A percentile compares a stretch with the other conserved stretches of the same genome.
These are phyloP conservation scores for Bryconaethiops microstoma DNA, from an alignment of 2,797 vertebrate genomes.

Conservation along the genomic window DNA sequence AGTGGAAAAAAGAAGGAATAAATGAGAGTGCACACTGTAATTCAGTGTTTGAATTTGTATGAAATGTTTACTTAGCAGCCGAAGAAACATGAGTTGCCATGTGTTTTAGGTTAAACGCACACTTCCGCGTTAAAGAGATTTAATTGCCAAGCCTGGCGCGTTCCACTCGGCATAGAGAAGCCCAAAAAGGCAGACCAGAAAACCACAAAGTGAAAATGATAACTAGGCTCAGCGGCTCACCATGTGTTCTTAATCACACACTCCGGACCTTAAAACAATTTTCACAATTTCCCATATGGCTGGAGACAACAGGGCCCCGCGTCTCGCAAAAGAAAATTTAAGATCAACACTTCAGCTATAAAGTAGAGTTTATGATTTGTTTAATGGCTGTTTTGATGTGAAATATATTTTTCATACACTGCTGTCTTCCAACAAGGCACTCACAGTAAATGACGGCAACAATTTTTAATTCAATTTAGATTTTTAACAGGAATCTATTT, in stretches of 20 bases:
- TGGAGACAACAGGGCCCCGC: conserved; percentile 80
- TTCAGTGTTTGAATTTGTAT: conserved; percentile 69
- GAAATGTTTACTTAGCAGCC: conserved; percentile 90
- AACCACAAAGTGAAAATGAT: conserved; percentile 75
- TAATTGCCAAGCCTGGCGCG: conserved; percentile 77
- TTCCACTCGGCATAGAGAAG: conserved; percentile 63
- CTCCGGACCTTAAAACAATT: conserved; percentile 87
- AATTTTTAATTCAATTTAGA: conserved; percentile 77
- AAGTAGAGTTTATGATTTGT: conserved; percentile 82
- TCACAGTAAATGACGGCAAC: conserved; percentile 77
- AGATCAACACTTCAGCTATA: conserved; percentile 74
- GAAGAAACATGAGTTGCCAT: conserved; percentile 88
- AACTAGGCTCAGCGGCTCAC: conserved; percentile 75
- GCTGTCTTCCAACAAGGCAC: conserved; percentile 79
- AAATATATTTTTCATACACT: conserved; percentile 83
- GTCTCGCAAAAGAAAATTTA: conserved; percentile 80
- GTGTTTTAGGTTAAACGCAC: conserved; percentile 87
- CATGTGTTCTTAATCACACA: conserved; percentile 91
- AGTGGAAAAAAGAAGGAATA: background rate
- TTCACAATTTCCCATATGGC: conserved; percentile 88
- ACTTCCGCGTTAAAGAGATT: conserved; percentile 80
- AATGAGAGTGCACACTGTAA: conserved; percentile 64
- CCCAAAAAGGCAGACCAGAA: conserved; percentile 72
- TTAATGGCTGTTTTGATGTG: conserved; percentile 83
- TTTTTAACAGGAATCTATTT: conserved; percentile 62